phyloP scores from a whole-genome alignment of 64 coral and sea anemone genomes.

The Montipora sp. region DNA sequence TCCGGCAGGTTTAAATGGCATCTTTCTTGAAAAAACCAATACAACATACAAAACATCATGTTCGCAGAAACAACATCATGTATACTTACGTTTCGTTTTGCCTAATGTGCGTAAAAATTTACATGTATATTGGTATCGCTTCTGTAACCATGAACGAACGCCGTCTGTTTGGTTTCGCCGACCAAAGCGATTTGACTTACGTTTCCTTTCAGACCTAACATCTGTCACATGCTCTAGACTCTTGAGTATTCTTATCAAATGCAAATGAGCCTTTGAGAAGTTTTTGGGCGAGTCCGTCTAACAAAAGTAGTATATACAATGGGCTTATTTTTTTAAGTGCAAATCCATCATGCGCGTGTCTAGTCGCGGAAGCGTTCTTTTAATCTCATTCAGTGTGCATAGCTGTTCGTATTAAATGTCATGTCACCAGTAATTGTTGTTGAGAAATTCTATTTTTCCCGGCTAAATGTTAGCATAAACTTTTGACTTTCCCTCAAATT shows the following conservation, averaged over 20 bases:
- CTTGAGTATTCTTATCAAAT: neutral
- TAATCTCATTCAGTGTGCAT: neutral
- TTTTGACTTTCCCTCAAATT: neutral
- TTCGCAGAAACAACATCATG: no score
- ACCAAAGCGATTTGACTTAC: neutral
- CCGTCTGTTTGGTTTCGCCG: no score
- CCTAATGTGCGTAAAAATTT: no score
- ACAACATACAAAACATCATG: no score
- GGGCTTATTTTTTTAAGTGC: constrained; percentile 32
- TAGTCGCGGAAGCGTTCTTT: neutral
- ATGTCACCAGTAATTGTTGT: neutral
- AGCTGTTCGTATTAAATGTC: neutral
- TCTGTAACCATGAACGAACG: no score
- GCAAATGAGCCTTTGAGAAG: constrained; percentile 33
- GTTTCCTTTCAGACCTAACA: neutral
- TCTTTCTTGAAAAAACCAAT: neutral
- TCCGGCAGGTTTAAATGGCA: constrained; percentile 2
- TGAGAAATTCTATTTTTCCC: constrained; percentile 33
- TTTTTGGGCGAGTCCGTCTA: neutral
- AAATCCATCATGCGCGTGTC: constrained; percentile 11
- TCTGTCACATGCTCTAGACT: constrained; percentile 9
- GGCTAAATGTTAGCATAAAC: neutral
- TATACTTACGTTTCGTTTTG: no score
- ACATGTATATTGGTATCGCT: no score
- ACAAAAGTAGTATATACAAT: constrained; percentile 19